phyloP scores from a whole-genome alignment of 2,888 invertebrate species.

The Magallana nippona region DNA sequence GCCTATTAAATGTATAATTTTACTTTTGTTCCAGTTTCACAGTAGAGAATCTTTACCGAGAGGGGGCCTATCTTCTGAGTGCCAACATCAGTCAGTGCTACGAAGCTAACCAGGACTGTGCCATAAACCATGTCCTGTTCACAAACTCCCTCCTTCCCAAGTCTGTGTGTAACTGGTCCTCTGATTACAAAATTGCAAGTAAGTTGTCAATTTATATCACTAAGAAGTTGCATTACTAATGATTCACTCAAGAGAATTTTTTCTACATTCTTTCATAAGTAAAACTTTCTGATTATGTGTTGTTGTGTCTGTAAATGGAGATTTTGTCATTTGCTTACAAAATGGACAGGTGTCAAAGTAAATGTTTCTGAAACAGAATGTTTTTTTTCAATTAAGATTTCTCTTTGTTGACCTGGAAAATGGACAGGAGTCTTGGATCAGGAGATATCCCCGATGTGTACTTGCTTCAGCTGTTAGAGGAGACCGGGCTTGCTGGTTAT shows the following conservation, averaged over 20 bases:
- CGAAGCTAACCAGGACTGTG: conserved; percentile 49
- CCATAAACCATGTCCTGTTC: conserved; percentile 48
- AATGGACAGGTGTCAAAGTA: neutral
- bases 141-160: conserved; percentile 53
- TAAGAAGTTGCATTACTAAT: too few species aligned
- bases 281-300: too few species aligned
- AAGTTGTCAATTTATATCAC: neutral
- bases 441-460: conserved; percentile 31
- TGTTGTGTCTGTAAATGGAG: too few species aligned
- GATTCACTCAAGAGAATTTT: too few species aligned
- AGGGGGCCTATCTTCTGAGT: conserved; percentile 56
- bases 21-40: conserved; percentile 48
- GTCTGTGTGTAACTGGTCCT: conserved; percentile 53
- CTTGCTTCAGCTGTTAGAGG: conserved; percentile 44
- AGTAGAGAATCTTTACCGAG: conserved; percentile 52
- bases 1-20: neutral
- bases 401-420: conserved; percentile 40
- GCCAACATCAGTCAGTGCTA: conserved; percentile 56
- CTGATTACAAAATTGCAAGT: conserved; percentile 37
- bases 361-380: neutral
- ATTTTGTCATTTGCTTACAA: too few species aligned
- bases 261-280: too few species aligned
- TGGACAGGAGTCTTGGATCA: conserved; percentile 38
- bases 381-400: conserved; percentile 43
- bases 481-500: conserved; percentile 45